Evolutionary conservation across 2,113 vertebrate species (phyloP).

Genomic region (Oceanites oceanicus): DNA sequence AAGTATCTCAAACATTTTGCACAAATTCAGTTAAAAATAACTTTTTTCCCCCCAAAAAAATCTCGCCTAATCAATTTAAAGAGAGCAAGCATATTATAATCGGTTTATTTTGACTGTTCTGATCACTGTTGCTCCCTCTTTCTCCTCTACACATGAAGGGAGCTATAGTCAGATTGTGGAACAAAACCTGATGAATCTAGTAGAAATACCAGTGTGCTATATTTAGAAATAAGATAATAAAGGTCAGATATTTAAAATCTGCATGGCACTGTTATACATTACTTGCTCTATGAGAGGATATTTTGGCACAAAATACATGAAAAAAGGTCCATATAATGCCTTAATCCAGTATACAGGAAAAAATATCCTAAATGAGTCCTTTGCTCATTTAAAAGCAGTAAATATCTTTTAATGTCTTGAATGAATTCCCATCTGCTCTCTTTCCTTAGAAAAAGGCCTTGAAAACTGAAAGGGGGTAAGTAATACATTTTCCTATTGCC

Average conservation of each 20-base stretch:
- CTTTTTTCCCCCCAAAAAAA: neutral
- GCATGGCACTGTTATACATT: neutral
- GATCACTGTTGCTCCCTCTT: neutral
- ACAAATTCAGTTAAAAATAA: neutral
- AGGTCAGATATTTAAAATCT: neutral
- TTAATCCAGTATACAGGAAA: neutral
- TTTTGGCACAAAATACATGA: neutral
- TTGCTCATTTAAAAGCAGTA: slow-evolving; percentile 19
- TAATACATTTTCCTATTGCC: neutral
- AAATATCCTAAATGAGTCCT: neutral
- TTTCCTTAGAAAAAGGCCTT: neutral
- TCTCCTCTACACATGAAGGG: neutral
- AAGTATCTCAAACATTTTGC: neutral
- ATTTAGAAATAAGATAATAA: neutral
- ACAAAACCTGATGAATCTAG: neutral
- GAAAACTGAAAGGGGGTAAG: neutral
- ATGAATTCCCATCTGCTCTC: neutral
- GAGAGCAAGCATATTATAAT: neutral
- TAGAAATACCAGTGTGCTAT: neutral
- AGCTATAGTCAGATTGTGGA: neutral
- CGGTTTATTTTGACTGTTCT: neutral
- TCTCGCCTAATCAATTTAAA: neutral
- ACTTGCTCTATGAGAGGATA: neutral
- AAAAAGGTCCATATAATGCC: neutral
- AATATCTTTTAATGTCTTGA: neutral